A percentile compares a stretch with the other conserved stretches of the same genome.
These are phyloP conservation scores for Pipistrellus pipistrellus DNA, from an alignment of 2,797 vertebrate species.

Conservation along the genomic window DNA sequence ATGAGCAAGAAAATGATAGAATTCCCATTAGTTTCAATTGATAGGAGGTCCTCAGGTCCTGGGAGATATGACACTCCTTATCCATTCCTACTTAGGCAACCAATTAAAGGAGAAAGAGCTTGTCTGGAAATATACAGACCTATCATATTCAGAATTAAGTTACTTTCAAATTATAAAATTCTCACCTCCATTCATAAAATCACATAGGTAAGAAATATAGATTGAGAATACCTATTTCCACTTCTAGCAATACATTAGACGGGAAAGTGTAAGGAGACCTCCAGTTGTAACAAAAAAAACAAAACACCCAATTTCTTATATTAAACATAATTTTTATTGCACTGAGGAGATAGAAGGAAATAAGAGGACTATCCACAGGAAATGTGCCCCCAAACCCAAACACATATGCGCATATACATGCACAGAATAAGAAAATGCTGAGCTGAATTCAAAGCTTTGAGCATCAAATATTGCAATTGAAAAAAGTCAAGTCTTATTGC, in stretches of 20 bases:
- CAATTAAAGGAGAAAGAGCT: conserved; percentile 12
- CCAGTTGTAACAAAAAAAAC: background rate
- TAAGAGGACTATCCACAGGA: background rate
- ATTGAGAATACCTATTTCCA: background rate
- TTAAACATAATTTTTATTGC: conserved; percentile 13
- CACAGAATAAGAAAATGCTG: background rate
- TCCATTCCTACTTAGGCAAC: background rate
- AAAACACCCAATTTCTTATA: background rate
- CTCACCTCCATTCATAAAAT: conserved; percentile 3
- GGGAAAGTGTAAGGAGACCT: background rate
- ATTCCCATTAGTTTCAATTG: background rate
- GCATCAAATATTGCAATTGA: background rate
- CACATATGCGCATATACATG: background rate
- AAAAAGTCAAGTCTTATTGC: background rate
- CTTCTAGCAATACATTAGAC: background rate
- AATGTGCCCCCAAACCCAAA: background rate
- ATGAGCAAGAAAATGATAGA: conserved; percentile 16
- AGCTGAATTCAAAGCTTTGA: conserved; percentile 44
- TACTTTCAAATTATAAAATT: conserved; percentile 23
- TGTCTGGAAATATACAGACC: background rate
- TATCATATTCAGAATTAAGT: conserved; percentile 28
- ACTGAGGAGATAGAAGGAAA: background rate
- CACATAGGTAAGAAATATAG: conserved; percentile 12
- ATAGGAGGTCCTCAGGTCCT: background rate
- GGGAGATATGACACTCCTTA: background rate